Base-by-base conservation (phyloP, 2,113 vertebrate genomes). In the Pagrus major region DNA sequence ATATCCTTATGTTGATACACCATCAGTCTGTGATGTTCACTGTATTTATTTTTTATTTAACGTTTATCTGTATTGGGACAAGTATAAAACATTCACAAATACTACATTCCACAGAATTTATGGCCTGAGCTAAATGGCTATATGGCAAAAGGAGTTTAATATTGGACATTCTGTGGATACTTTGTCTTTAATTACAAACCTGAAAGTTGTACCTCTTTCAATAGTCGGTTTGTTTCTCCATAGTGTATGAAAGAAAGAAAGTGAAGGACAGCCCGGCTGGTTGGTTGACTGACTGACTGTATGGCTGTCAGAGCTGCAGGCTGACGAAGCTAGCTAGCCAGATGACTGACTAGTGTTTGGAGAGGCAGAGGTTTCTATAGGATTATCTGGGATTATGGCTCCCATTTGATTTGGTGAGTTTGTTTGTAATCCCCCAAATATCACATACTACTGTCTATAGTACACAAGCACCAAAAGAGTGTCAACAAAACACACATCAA, bases 311-410 rank as follows among this genome's bases (percentile, higher is more conserved):
- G 69, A 47, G 52, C 44, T 75, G 47, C 68, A 21, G 11, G 49
- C 59, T 72, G 71, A 35, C 55, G 37, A 21, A 58, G 61, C 35
- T 71, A 70, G 68, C 76, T 46, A 51, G 64, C 60, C 65, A 78
- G 79, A 88, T 77, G 84, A 87, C 54, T 64, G 74, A 70, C 56
- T 85, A 71, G 59, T 70, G 73, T 76, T 21, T 81, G 56, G 39
- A 47, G 44, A 76, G 29, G 44, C 69, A 42, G 75, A 71, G 72
- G 76, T 89, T 86, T 83, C 89, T 72, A 80, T 84, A 86, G 82
- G 89, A 93, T 92, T 89, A 92, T 80, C 65, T 41, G 5, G 86
- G 85, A 92, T 93, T 91, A 89, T 18, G 12, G 67, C 64, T 85
- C 46, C 78, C 47, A 47, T 90, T 91, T 89, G 54, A 84, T 86